A percentile compares a stretch with the other conserved stretches of the same genome.
Evolutionary conservation across 2,888 invertebrate species (phyloP).

Genomic region (Leuctra nigra): DNA sequence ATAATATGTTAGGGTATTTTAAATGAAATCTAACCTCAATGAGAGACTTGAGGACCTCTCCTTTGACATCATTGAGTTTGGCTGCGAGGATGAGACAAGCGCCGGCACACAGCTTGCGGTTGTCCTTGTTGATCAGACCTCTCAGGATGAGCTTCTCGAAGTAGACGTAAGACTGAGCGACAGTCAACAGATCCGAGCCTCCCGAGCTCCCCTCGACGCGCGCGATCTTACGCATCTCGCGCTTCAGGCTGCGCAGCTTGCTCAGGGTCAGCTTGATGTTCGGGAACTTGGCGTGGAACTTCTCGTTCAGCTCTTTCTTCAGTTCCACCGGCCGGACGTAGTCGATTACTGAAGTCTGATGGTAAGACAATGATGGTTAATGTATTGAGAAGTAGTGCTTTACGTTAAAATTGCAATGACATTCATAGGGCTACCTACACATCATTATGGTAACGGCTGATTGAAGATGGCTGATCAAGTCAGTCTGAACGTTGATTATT

Average conservation of each 20-base stretch:
- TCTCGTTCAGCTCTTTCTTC: conserved; percentile 95
- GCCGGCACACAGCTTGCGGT: conserved; percentile 92
- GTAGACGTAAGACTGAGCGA: conserved; percentile 97
- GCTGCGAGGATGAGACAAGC: conserved; percentile 91
- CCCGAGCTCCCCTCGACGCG: conserved; percentile 63
- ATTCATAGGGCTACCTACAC: too few species aligned
- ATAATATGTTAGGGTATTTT: too few species aligned
- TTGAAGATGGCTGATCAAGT: too few species aligned
- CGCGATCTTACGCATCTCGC: conserved; percentile 91
- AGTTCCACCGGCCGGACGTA: conserved; percentile 92
- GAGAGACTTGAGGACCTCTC: conserved; percentile 73
- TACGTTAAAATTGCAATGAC: too few species aligned
- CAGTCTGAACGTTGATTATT: too few species aligned
- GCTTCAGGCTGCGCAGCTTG: conserved; percentile 91
- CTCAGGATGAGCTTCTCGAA: conserved; percentile 93
- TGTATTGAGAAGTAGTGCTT: too few species aligned
- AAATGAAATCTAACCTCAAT: conserved; percentile 70
- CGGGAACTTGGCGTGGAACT: conserved; percentile 92
- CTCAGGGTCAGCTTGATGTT: conserved; percentile 90
- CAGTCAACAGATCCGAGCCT: conserved; percentile 76
- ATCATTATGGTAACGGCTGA: too few species aligned
- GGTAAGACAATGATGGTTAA: too few species aligned
- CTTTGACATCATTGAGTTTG: conserved; percentile 95
- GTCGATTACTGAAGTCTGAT: conserved; percentile 91
- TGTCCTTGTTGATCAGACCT: conserved; percentile 88